Conservation (phyloP, 2,797 vertebrate species). For the Vespertilio murinus region DNA sequence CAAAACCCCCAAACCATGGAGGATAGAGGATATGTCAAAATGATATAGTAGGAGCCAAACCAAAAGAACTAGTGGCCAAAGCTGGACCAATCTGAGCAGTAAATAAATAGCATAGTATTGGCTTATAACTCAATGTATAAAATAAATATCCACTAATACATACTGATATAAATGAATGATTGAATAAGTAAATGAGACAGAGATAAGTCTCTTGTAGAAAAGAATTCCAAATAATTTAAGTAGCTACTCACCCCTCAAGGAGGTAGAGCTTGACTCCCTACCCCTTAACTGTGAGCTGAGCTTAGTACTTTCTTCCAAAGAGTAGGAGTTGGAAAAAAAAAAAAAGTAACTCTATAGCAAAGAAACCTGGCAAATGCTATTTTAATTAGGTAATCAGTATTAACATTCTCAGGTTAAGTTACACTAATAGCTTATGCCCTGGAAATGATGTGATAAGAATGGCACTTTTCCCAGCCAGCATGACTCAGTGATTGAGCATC, state of each 20-base stretch:
- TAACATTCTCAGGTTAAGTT: background rate
- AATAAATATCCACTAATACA: background rate
- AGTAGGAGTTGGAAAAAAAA: background rate
- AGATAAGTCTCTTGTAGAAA: background rate
- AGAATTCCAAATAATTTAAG: background rate
- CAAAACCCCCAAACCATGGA: background rate
- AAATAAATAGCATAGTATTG: background rate
- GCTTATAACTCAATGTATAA: background rate
- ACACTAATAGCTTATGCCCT: accelerated
- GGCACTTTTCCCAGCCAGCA: too few relatives aligned
- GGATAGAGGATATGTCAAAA: background rate
- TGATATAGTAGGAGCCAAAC: background rate
- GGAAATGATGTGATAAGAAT: background rate
- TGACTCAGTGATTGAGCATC: too few relatives aligned
- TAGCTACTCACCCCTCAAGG: background rate
- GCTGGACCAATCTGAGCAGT: background rate
- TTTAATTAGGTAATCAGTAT: background rate
- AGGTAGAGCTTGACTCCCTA: background rate
- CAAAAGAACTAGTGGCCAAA: background rate
- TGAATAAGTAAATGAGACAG: background rate
- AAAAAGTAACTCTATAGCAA: background rate
- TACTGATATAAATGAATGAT: background rate
- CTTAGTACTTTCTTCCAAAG: background rate
- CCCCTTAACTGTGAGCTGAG: background rate
- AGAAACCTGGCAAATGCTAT: background rate